These are phyloP conservation scores for Metalampra italica DNA, from an alignment of 2,888 invertebrate species.

Conservation along the genomic window DNA sequence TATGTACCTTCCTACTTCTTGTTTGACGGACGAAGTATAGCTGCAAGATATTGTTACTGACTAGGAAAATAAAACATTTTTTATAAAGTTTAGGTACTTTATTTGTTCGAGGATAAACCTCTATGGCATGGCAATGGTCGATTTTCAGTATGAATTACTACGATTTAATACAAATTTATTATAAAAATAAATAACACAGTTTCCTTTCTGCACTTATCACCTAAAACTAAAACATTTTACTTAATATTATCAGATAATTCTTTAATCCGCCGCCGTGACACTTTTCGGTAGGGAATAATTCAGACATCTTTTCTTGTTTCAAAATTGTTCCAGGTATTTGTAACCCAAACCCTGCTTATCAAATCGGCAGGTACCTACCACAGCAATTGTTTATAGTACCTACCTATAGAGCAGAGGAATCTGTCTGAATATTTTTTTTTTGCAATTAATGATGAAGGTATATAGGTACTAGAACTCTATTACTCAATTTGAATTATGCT, in stretches of 20 bases:
- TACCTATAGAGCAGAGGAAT: no score
- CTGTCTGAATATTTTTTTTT: no score
- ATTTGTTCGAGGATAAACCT: constrained; percentile 60
- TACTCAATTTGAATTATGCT: no score
- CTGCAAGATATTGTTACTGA: no score
- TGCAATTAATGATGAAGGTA: no score
- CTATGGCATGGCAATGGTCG: constrained; percentile 61
- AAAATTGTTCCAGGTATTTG: no score
- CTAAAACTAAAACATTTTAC: constrained; percentile 11
- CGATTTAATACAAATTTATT: constrained; percentile 23
- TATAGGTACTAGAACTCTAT: no score
- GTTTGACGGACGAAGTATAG: no score
- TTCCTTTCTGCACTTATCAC: constrained; percentile 24
- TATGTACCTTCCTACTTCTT: no score
- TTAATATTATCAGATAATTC: background rate
- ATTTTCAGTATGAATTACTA: constrained; percentile 24
- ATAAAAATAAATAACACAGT: constrained; percentile 50
- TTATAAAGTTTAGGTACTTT: constrained; percentile 29
- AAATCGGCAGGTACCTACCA: no score
- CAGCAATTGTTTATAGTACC: no score
- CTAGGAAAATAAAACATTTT: constrained; percentile 5
- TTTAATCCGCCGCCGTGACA: background rate
- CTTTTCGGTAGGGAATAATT: background rate
- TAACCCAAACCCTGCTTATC: no score
- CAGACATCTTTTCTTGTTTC: background rate